A percentile compares a stretch with the other conserved stretches of the same genome.
Conservation (phyloP, 1,140 invertebrate species). For the Hyphantria cunea region DNA sequence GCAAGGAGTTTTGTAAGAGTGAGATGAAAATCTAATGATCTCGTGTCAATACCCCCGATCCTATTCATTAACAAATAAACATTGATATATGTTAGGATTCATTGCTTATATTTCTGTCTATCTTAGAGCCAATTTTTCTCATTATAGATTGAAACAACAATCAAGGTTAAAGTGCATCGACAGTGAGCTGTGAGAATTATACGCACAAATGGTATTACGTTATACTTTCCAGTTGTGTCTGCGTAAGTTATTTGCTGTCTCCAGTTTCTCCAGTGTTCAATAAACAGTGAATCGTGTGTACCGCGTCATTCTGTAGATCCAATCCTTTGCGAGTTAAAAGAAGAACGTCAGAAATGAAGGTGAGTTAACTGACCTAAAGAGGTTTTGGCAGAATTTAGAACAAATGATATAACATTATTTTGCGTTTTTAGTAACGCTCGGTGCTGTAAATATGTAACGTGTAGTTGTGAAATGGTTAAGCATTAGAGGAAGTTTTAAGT, state of each 20-base stretch:
- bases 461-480: neutral
- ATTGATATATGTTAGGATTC: too few species aligned
- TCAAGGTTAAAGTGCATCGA: conserved; percentile 46
- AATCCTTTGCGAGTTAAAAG: conserved; percentile 1
- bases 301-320: conserved; percentile 14
- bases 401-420: neutral
- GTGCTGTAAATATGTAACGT: conserved; percentile 1
- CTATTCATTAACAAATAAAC: too few species aligned
- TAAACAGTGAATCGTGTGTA: conserved; percentile 3
- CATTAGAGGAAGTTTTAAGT: neutral
- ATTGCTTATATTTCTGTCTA: neutral
- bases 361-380: conserved; percentile 1
- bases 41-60: too few species aligned
- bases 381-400: neutral
- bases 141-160: conserved; percentile 18
- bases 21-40: too few species aligned
- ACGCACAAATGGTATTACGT: conserved; percentile 7
- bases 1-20: too few species aligned
- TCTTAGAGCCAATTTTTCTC: conserved; percentile 13
- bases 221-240: conserved; percentile 15
- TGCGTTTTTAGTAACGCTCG: neutral
- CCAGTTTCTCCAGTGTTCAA: conserved; percentile 6
- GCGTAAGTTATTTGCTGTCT: neutral
- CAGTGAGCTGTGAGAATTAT: conserved; percentile 31
- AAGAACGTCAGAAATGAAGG: conserved; percentile 24